Evolutionary conservation across 1,140 invertebrate genomes (phyloP).

Genomic region (Lepidurus apus): DNA sequence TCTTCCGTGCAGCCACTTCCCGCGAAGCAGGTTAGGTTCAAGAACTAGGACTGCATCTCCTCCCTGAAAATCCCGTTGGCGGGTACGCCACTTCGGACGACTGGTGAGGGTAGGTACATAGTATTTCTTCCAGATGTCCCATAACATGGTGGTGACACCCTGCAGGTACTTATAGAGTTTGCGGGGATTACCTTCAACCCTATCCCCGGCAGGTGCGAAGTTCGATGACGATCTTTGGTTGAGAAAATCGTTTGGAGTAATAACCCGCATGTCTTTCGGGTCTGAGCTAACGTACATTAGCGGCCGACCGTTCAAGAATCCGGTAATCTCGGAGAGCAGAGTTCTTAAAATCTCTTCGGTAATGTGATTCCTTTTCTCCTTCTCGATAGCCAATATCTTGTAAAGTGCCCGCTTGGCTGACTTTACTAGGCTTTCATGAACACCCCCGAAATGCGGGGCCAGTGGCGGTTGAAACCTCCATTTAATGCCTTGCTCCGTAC

Average conservation of each 20-base stretch:
- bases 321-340: constrained; percentile 14
- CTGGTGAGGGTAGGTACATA: neutral
- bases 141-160: neutral
- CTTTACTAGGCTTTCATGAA: constrained; percentile 18
- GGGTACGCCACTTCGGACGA: neutral
- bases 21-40: neutral
- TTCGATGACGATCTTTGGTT: neutral
- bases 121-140: constrained; percentile 27
- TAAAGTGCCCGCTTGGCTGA: constrained; percentile 6
- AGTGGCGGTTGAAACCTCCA: constrained; percentile 46
- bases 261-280: neutral
- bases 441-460: constrained; percentile 37
- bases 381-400: neutral
- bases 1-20: neutral
- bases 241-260: constrained; percentile 22
- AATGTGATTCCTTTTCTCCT: neutral
- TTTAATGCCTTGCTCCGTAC: constrained; percentile 38
- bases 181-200: neutral
- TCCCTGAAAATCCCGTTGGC: too few species aligned
- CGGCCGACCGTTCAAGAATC: constrained; percentile 16
- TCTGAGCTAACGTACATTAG: constrained; percentile 19
- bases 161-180: constrained; percentile 6
- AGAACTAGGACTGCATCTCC: neutral
- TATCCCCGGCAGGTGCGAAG: neutral
- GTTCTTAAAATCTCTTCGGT: constrained; percentile 26